Evolutionary conservation across 2,888 invertebrate species (phyloP).

Genomic region (Apeira syringaria): DNA sequence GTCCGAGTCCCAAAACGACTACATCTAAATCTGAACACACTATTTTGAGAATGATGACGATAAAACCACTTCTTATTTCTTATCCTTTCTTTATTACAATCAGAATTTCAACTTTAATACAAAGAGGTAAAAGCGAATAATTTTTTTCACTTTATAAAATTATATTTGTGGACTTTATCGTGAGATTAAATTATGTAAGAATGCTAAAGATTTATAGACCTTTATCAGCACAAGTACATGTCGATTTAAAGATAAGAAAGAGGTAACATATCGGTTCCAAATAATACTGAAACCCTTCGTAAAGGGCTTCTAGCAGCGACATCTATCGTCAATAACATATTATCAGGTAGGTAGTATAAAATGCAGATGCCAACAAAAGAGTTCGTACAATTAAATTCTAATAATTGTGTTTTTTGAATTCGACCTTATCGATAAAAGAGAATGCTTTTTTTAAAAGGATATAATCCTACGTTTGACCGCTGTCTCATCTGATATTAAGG

Average conservation of each 20-base stretch:
- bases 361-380: too few relatives aligned
- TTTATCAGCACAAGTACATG: neutral
- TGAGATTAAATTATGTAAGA: conserved; percentile 11
- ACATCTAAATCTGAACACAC: conserved; percentile 15
- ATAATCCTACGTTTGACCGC: too few relatives aligned
- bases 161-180: conserved; percentile 2
- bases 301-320: neutral
- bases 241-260: conserved; percentile 6
- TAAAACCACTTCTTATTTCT: neutral
- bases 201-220: conserved; percentile 6
- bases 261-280: too few relatives aligned
- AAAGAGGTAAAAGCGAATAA: neutral
- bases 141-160: neutral
- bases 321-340: too few relatives aligned
- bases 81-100: neutral
- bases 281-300: neutral
- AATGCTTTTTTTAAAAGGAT: too few relatives aligned
- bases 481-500: too few relatives aligned
- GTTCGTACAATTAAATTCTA: too few relatives aligned
- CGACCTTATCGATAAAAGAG: too few relatives aligned
- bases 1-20: conserved; percentile 1
- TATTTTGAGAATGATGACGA: conserved; percentile 8
- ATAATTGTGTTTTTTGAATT: too few relatives aligned
- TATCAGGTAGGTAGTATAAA: too few relatives aligned
- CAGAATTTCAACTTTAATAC: conserved; percentile 1